Percentiles rank a stretch among this genome's conserved stretches.
phyloP scores from a whole-genome alignment of 2,113 vertebrate species.

The Callionymus lyra region DNA sequence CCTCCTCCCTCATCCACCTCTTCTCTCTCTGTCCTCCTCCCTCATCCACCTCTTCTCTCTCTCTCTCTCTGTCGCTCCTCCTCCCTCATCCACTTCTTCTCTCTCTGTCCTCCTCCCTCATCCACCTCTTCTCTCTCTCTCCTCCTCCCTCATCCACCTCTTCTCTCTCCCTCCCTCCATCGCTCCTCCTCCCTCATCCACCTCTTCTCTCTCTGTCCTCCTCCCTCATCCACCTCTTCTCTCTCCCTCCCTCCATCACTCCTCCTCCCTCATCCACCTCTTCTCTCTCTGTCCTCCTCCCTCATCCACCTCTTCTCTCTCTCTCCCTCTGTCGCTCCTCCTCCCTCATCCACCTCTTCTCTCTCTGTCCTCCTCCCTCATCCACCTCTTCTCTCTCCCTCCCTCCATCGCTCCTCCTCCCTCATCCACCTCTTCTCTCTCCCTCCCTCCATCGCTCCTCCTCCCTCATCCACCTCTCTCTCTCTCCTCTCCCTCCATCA shows the following conservation, averaged over 20 bases:
- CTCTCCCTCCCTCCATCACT: background rate
- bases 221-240: background rate
- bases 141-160: background rate
- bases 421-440: background rate
- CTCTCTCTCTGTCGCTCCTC: background rate
- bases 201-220: background rate
- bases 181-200: background rate
- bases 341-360: background rate
- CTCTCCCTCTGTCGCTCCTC: background rate
- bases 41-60: background rate
- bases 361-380: background rate
- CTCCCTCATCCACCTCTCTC: background rate
- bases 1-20: slow-evolving; percentile 67
- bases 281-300: background rate
- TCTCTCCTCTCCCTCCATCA: background rate
- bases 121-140: background rate
- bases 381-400: background rate
- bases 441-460: background rate
- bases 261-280: background rate
- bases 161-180: background rate
- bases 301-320: background rate
- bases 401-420: background rate
- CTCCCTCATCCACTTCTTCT: background rate
- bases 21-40: background rate
- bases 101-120: background rate